A percentile compares a stretch with the other conserved stretches of the same genome.
Conservation (phyloP, 2,113 vertebrate species). For the Lipophrys pholis region DNA sequence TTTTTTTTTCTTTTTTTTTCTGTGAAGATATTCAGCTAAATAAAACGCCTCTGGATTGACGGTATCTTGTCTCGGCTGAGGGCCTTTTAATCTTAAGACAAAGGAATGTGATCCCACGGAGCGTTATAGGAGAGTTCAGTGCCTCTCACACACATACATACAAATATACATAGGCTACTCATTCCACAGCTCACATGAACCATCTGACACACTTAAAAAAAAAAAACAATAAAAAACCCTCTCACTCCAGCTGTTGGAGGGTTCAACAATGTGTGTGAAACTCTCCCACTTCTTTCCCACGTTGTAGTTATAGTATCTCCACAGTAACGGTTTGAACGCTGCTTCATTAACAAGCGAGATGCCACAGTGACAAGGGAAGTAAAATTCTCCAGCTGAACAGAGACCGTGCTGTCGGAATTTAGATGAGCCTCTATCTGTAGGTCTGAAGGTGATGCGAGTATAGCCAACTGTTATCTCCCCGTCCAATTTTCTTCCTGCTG, state of each 20-base stretch:
- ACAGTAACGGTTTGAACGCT: neutral
- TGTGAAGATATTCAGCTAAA: constrained; percentile 75
- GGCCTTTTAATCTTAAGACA: constrained; percentile 58
- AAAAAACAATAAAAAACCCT: constrained; percentile 31
- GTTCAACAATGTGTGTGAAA: constrained; percentile 38
- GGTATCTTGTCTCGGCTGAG: constrained; percentile 50
- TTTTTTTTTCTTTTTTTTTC: constrained; percentile 48
- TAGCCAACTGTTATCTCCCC: constrained; percentile 50
- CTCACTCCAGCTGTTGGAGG: constrained; percentile 21
- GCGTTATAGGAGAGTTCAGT: constrained; percentile 15
- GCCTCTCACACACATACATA: constrained; percentile 5
- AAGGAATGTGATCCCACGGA: constrained; percentile 41
- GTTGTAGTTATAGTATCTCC: constrained; percentile 4
- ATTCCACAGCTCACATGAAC: constrained; percentile 13
- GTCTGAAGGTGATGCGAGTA: constrained; percentile 39
- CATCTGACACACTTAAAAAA: constrained; percentile 11
- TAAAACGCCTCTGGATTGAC: constrained; percentile 78
- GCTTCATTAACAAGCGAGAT: constrained; percentile 9
- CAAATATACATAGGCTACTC: constrained; percentile 5
- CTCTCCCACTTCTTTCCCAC: constrained; percentile 7
- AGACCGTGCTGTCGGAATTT: constrained; percentile 24
- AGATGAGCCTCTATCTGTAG: constrained; percentile 43
- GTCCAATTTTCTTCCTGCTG: constrained; percentile 62
- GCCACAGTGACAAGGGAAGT: constrained; percentile 6
- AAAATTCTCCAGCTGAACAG: constrained; percentile 22